Base-by-base conservation (phyloP, 1,140 invertebrate genomes). In the Polypedilum vanderplanki region DNA sequence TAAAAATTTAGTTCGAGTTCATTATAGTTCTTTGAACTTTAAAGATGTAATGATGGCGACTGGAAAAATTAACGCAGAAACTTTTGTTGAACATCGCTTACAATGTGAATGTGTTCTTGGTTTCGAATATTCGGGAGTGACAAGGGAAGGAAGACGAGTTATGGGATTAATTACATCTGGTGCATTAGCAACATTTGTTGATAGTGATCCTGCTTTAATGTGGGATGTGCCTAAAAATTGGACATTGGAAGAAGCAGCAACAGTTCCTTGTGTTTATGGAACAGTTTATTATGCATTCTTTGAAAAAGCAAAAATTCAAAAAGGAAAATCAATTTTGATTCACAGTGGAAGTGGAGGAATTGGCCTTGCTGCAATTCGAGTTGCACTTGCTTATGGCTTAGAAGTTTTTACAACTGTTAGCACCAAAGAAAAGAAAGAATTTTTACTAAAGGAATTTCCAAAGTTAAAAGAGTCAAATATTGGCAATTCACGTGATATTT, bases 131-230 rank as follows among this genome's bases (percentile, higher is more conserved):
- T 87, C 91, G 73, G 92, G 93, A 7, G 83, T 88, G 57, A 84
- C 90, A 76, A 81, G 81, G 0, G 81, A 85, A 41, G 93, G 92
- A 20, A 83, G 85, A 46, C 83, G 90, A 75, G 87, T 95, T 0
- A 95, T 95, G 93, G 93, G 93, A 73, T 87, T 94, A 81, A 85
- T 93, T 0, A 84, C 87, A 33, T 89, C 90, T 3, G 86, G 88
- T 79, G 91, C 91, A 78, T 80, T 95, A 57, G 93, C 93, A 0
- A 94, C 93, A 1, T 87, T 86, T 33, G 88, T 95, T 7, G 78
- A 90, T 3, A 89, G 89, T 8, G 88, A 93, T 82, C 85, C 46
- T 4, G n/a, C n/a, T 12, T 12, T 57, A 3, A 79, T 87, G 7
- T 90, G 88, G 88, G 79, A 84, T n/a, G 79, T 90, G 65, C 89